A percentile compares a stretch with the other conserved stretches of the same genome.
These are phyloP conservation scores for Enteromius thamalakanensis DNA, from an alignment of 2,797 vertebrate species.

Conservation along the genomic window DNA sequence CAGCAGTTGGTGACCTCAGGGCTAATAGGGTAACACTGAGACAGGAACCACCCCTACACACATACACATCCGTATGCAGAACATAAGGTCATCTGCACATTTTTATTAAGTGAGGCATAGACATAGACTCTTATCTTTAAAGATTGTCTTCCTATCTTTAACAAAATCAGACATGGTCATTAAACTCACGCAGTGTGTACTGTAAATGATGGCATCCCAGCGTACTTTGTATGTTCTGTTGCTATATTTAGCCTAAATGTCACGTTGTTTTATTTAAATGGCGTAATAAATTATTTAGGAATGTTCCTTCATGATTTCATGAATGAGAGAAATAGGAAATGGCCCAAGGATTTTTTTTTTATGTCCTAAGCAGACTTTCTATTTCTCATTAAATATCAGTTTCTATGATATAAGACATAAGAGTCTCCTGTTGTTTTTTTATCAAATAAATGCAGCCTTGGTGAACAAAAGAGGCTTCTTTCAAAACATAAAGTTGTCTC, in stretches of 20 bases:
- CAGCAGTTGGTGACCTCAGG: slow-evolving; percentile 29
- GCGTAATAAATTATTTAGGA: not conserved
- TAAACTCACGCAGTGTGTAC: not conserved
- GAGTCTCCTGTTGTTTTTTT: not conserved
- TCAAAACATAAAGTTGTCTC: not conserved
- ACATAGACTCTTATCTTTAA: not conserved
- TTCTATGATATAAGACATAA: not conserved
- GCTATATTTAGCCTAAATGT: slow-evolving; percentile 20
- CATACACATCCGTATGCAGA: not conserved
- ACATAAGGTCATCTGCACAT: not conserved
- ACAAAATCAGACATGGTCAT: not conserved
- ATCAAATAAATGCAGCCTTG: not conserved
- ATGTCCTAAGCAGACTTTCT: not conserved
- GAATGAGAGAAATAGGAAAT: not conserved
- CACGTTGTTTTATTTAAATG: slow-evolving; percentile 10
- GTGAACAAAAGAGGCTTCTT: not conserved
- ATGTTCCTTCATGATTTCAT: not conserved
- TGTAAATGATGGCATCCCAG: slow-evolving; percentile 15
- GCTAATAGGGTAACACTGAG: slow-evolving; percentile 3
- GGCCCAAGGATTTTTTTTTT: not conserved
- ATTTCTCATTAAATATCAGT: not conserved
- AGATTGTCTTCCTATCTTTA: not conserved
- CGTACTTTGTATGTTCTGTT: slow-evolving; percentile 22
- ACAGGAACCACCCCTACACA: not conserved
- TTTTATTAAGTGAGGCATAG: not conserved